Evolutionary conservation across 2,113 vertebrate species (phyloP).

Genomic region (Rhinolophus ferrumequinum): DNA sequence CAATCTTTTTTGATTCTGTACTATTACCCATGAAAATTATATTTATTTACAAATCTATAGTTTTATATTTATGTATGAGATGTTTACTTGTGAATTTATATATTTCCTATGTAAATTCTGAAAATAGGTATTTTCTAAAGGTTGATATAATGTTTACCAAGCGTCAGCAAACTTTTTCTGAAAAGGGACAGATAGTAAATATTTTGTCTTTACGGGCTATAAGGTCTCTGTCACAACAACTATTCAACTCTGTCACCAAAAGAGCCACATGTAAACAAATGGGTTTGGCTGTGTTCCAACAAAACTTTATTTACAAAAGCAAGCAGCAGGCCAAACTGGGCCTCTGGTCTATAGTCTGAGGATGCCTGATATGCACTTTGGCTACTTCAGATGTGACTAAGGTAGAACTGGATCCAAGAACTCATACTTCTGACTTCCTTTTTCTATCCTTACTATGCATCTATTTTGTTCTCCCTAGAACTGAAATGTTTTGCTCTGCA

Average conservation of each 20-base stretch:
- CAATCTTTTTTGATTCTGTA: neutral
- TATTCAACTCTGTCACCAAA: neutral
- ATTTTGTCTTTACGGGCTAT: neutral
- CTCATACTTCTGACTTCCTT: neutral
- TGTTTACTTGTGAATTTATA: neutral
- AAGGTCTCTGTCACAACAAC: neutral
- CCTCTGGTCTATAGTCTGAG: neutral
- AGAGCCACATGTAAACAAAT: neutral
- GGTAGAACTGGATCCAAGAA: neutral
- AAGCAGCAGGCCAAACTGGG: neutral
- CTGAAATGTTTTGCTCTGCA: neutral
- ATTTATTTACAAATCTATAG: neutral
- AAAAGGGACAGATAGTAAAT: neutral
- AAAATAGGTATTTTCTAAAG: neutral
- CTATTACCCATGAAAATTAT: neutral
- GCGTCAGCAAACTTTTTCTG: neutral
- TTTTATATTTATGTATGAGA: neutral
- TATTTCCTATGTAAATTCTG: neutral
- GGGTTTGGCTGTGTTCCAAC: neutral
- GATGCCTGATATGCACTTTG: neutral
- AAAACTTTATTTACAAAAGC: neutral
- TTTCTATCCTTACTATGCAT: neutral
- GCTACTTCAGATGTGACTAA: neutral
- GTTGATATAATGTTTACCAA: neutral
- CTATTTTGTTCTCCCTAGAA: neutral